Evolutionary conservation across 2,797 vertebrate species (phyloP).

Genomic region (Percopsis omiscomaycus): DNA sequence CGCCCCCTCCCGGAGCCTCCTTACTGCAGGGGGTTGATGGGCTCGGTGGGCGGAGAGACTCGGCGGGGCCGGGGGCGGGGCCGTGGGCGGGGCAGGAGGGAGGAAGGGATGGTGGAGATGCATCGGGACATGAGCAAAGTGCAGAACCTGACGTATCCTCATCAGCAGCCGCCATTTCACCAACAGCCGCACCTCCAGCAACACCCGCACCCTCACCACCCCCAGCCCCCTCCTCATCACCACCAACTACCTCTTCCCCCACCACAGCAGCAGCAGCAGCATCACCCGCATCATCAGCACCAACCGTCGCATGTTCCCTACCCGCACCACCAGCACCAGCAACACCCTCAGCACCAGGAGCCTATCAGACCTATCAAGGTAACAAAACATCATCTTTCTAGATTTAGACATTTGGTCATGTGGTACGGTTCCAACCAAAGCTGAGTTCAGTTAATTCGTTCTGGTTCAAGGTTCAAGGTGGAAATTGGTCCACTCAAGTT

Average conservation of each 20-base stretch:
- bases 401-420: too few relatives aligned
- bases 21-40: conserved; percentile 75
- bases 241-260: conserved; percentile 63
- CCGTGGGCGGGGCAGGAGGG: conserved; percentile 75
- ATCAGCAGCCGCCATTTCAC: conserved; percentile 51
- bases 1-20: conserved; percentile 82
- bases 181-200: conserved; percentile 55
- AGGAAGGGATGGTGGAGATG: conserved; percentile 70
- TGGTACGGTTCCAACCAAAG: too few relatives aligned
- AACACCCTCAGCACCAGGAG: conserved; percentile 70
- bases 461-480: too few relatives aligned
- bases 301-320: conserved; percentile 39
- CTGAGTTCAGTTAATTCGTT: too few relatives aligned
- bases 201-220: conserved; percentile 62
- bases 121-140: conserved; percentile 73
- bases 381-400: conserved; percentile 27
- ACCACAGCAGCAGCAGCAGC: conserved; percentile 57
- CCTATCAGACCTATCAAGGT: conserved; percentile 86
- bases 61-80: conserved; percentile 84
- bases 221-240: conserved; percentile 61
- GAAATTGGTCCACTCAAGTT: too few relatives aligned
- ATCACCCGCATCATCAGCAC: conserved; percentile 46
- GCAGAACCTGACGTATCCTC: conserved; percentile 67
- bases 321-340: conserved; percentile 55
- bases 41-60: conserved; percentile 75